Evolutionary conservation across 2,888 invertebrate genomes (phyloP), one percentile per base, ranked within the genome.

Genomic region (Pherbina coryleti): DNA sequence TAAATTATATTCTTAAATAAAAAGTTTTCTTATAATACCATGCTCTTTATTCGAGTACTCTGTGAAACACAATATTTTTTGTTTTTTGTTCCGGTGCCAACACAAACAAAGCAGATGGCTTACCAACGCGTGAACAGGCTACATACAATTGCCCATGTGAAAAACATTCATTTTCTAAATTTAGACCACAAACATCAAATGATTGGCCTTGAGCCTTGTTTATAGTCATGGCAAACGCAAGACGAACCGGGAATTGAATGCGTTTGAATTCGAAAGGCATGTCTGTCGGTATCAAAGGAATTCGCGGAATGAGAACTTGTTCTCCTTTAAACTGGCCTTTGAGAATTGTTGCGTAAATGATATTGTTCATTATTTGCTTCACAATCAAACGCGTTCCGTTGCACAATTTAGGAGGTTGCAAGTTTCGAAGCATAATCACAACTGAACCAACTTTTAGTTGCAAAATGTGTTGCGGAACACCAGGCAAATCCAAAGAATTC

Each of bases 401-500:
- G 34, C 80, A 80, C 11, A 80, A 28, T 55, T 53, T 66, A 19
- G 78, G 78, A 60, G 67, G 75, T 22, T 81, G 74, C 19, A 81
- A 25, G 44, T 81, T 81, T 11, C 78, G 73, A n/a, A 81, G 53
- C 75, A 81, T 44, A 53, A 79, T 78, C 17, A 79, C 74, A 0
- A 49, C 53, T 25, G 72, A 57, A 9, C 57, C 77, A 5, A 66
- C 66, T 37, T 77, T 73, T 69, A 84, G 80, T 66, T 79, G 75
- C 8, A 81, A 66, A 78, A 74, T 78, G 75, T 80, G 81, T 57
- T 80, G 81, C 76, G 81, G 80, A 44, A 80, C 44, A 76, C 81
- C 79, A 19, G 79, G 79, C 67, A 78, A 74, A 62, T 80, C 80
- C 49, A 82, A 69, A 22, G 80, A 83, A 78, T 81, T 81, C 25